Evolutionary conservation across 1,140 invertebrate species (phyloP), one percentile per base, ranked within the genome.

Genomic region (Monochamus saltuarius): DNA sequence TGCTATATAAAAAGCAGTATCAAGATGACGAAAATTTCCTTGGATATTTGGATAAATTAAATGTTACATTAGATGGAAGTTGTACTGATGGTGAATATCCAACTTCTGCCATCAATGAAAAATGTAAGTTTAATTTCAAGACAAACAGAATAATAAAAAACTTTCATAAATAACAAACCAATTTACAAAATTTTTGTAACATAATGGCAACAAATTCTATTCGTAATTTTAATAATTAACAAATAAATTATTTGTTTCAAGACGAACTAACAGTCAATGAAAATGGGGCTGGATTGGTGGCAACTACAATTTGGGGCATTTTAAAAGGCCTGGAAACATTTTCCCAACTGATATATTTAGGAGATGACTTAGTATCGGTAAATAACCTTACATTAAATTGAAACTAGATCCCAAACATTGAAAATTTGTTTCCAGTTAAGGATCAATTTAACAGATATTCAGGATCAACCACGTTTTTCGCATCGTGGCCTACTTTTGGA

Each of bases 401-500:
- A 29, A 29, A 29, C 22, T 3, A n/a, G n/a, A n/a, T n/a, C 6
- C 22, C 2, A 29, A 29, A 29, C 22, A 29, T 29, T 29, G 2
- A 29, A 29, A 29, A 50, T 16, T 34, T 34, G 45, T 39, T 67
- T 68, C 11, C 49, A 86, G 82, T 66, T 84, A 19, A 72, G 71
- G 39, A 61, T 85, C 11, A 80, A 77, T 60, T 67, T 74, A 9
- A 86, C 87, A 16, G 69, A 64, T 1, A 87, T 92, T 34, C 43
- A 72, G 35, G 92, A 95, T 73, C 83, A 78, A 14, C 92, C 93
- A 0, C 77, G 87, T 59, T 90, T 92, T 71, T 68, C 79, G 0
- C 87, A 90, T 71, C 83, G 94, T 42, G 92, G 92, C 2, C 72
- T 95, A 7, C 73, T 96, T 17, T 67, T 96, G 13, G 94, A 95